A percentile compares a stretch with the other conserved stretches of the same genome.
These are phyloP conservation scores for Pterocles gutturalis DNA, from an alignment of 2,113 vertebrate species.

Conservation along the genomic window DNA sequence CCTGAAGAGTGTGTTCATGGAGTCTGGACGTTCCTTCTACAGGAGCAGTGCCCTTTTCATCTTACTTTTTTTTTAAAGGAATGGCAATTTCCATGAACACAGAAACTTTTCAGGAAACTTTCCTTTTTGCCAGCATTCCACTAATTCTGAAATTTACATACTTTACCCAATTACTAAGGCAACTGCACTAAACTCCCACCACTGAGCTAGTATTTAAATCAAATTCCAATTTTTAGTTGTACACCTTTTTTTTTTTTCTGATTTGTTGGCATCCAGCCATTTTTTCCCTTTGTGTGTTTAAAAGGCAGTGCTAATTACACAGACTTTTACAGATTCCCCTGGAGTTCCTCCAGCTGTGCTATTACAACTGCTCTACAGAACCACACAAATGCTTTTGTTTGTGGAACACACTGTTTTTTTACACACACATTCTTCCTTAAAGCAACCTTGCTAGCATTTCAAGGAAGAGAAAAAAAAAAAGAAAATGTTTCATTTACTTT, in stretches of 20 bases:
- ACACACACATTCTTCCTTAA: background rate
- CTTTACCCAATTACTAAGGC: background rate
- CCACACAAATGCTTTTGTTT: conserved; percentile 6
- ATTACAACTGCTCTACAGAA: background rate
- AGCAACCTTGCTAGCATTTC: background rate
- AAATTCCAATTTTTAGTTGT: background rate
- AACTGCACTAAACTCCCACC: background rate
- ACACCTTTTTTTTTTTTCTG: background rate
- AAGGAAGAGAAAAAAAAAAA: background rate
- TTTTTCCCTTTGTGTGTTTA: background rate
- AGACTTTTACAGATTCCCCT: background rate
- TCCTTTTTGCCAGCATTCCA: background rate
- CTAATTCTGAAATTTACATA: background rate
- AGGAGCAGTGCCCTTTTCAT: background rate
- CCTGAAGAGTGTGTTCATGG: accelerated
- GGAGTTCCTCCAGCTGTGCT: conserved; percentile 37
- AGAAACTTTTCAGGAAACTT: background rate
- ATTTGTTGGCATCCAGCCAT: background rate
- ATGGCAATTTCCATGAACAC: background rate
- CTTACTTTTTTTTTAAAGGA: background rate
- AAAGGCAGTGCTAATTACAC: background rate
- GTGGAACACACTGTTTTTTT: background rate
- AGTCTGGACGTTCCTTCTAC: background rate
- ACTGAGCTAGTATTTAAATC: background rate
- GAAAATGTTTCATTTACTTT: background rate